Conservation (phyloP, 2,888 invertebrate genomes). For the Cosmia pyralina region DNA sequence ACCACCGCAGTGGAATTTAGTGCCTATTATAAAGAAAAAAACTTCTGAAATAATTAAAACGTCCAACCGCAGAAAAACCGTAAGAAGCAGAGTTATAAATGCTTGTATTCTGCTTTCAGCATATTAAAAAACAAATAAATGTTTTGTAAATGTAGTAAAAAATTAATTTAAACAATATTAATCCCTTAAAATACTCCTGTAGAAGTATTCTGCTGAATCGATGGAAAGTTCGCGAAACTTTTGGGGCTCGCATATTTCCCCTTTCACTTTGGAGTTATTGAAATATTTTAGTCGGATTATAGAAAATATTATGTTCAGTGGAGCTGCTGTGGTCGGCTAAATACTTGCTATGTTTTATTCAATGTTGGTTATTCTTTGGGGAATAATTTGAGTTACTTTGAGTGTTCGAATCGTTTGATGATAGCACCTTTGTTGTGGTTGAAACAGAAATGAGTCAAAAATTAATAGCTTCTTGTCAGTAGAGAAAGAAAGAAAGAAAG, state of each 20-base stretch:
- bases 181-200: constrained; percentile 56
- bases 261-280: constrained; percentile 60
- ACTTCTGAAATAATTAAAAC: not conserved
- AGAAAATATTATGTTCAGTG: constrained; percentile 43
- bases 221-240: constrained; percentile 61
- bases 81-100: not conserved
- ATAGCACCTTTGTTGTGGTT: constrained; percentile 37
- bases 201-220: constrained; percentile 60
- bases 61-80: no score
- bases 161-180: constrained; percentile 33
- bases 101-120: not conserved
- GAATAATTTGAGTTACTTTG: constrained; percentile 28
- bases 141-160: constrained; percentile 1
- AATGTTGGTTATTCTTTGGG: constrained; percentile 27
- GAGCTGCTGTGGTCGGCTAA: constrained; percentile 54
- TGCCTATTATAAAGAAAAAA: not conserved
- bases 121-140: not conserved
- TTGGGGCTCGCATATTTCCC: constrained; percentile 62
- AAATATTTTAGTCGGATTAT: constrained; percentile 63
- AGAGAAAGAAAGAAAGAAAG: no score
- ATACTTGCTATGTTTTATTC: constrained; percentile 42
- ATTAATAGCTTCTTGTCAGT: not conserved
- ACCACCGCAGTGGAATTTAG: not conserved
- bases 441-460: not conserved
- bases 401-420: constrained; percentile 28